Conservation (phyloP, 2,888 invertebrate species). For the Rutpela maculata region DNA sequence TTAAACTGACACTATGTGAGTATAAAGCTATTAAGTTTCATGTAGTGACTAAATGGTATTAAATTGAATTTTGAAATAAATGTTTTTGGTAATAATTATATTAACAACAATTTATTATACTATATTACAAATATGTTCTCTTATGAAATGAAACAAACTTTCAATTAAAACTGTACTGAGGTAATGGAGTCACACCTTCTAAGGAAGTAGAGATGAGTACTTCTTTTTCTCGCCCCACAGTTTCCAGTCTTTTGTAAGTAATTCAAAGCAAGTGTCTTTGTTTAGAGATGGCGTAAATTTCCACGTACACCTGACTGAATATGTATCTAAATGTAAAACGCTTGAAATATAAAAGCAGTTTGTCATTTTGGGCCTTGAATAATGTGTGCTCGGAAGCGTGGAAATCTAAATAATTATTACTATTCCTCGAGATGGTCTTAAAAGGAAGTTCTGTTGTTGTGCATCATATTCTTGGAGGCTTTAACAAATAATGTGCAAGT, state of each 20-base stretch:
- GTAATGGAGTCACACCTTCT: background rate
- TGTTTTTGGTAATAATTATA: too few relatives aligned
- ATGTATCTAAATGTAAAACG: slow-evolving; percentile 42
- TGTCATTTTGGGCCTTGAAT: slow-evolving; percentile 51
- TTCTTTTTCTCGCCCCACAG: slow-evolving; percentile 6
- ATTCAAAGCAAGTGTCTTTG: slow-evolving; percentile 26
- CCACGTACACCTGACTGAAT: slow-evolving; percentile 39
- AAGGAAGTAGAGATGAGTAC: slow-evolving; percentile 14
- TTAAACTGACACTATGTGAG: too few relatives aligned
- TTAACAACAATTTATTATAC: too few relatives aligned
- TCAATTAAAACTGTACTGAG: background rate
- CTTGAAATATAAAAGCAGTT: slow-evolving; percentile 50
- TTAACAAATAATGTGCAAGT: slow-evolving; percentile 44
- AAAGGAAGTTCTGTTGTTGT: slow-evolving; percentile 31
- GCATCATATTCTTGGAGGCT: background rate
- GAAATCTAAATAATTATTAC: slow-evolving; percentile 57
- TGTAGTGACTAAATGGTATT: too few relatives aligned
- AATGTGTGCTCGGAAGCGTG: slow-evolving; percentile 48
- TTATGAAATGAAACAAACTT: background rate
- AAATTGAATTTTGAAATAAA: too few relatives aligned
- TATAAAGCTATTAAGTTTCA: too few relatives aligned
- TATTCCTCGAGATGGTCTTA: slow-evolving; percentile 42
- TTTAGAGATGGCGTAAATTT: slow-evolving; percentile 23
- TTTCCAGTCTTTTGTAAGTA: slow-evolving; percentile 23
- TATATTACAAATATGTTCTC: background rate